A percentile compares a stretch with the other conserved stretches of the same genome.
Evolutionary conservation across 2,888 invertebrate genomes (phyloP).

Genomic region (Nephrotoma guestfalica): DNA sequence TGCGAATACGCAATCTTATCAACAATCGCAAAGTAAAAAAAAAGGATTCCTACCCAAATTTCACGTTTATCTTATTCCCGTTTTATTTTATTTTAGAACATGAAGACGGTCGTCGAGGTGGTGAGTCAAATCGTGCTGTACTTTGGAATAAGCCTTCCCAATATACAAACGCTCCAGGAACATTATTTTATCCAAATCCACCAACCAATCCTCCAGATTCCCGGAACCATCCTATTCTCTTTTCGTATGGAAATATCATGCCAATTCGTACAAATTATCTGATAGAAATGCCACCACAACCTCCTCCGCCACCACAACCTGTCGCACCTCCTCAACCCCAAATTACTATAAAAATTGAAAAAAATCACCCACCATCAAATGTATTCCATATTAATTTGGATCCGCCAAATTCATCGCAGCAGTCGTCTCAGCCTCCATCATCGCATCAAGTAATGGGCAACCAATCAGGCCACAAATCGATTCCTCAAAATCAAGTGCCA

Average conservation of each 20-base stretch:
- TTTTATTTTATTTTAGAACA: constrained; percentile 39
- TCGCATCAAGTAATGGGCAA: constrained; percentile 19
- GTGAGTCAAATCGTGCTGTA: constrained; percentile 64
- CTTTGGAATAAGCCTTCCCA: constrained; percentile 59
- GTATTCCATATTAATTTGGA: constrained; percentile 30
- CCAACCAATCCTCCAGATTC: constrained; percentile 31
- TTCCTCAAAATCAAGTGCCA: constrained; percentile 23
- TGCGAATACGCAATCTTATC: constrained; percentile 17
- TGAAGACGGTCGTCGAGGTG: constrained; percentile 66
- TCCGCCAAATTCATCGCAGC: constrained; percentile 22
- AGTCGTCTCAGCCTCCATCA: not conserved
- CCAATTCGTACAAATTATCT: constrained; percentile 28
- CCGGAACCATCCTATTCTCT: constrained; percentile 23
- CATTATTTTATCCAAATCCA: constrained; percentile 37
- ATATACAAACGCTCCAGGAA: constrained; percentile 34
- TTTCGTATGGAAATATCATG: constrained; percentile 21
- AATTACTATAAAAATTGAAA: constrained; percentile 13
- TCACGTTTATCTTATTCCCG: constrained; percentile 8
- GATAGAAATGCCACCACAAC: constrained; percentile 23
- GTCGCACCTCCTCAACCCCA: constrained; percentile 16
- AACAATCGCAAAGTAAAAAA: constrained; percentile 25
- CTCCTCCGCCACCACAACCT: constrained; percentile 14
- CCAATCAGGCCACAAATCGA: constrained; percentile 13
- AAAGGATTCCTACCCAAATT: not conserved
- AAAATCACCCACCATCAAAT: constrained; percentile 22